Evolutionary conservation across 2,797 vertebrate genomes (phyloP).

Genomic region (Picus viridis): DNA sequence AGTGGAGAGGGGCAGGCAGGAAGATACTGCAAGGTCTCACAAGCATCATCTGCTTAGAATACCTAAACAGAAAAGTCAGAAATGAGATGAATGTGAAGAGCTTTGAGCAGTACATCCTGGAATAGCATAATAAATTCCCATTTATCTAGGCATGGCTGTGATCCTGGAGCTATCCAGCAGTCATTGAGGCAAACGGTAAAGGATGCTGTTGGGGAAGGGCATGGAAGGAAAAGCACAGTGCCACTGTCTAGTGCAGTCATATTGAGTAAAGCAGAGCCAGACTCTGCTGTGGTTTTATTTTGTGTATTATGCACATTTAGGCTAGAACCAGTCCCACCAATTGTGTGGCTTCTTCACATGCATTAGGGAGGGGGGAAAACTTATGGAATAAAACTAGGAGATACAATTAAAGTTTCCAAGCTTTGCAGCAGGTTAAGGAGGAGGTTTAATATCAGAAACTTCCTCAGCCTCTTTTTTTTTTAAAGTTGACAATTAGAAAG

Average conservation of each 20-base stretch:
- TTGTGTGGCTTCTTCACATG: neutral
- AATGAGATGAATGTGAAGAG: neutral
- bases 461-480: neutral
- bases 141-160: neutral
- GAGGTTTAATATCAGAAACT: neutral
- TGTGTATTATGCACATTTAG: neutral
- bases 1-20: neutral
- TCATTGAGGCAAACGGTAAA: neutral
- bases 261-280: neutral
- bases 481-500: neutral
- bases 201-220: neutral
- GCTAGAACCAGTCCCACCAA: neutral
- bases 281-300: neutral
- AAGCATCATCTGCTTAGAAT: neutral
- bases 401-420: neutral
- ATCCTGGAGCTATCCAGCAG: neutral
- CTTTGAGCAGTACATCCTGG: neutral
- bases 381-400: neutral
- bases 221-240: neutral
- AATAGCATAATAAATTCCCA: neutral
- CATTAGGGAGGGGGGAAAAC: neutral
- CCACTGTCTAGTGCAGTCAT: neutral
- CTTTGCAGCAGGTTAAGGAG: neutral
- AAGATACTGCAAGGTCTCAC: neutral
- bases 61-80: accelerated